Conservation (phyloP, 2,113 vertebrate species). For the Macquaria australasica region DNA sequence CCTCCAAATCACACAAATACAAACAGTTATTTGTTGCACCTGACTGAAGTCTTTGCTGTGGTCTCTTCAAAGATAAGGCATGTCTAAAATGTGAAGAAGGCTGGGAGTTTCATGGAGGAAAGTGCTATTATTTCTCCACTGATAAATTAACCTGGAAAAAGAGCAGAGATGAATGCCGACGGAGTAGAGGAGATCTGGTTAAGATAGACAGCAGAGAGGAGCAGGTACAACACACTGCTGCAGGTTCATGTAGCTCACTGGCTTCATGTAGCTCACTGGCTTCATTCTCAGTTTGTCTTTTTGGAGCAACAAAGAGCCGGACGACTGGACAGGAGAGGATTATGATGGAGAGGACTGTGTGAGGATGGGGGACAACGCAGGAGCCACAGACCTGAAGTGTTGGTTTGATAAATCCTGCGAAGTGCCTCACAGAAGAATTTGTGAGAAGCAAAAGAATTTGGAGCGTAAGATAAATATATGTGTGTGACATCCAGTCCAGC, state of each 20-base stretch:
- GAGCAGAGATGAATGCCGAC: rapidly evolving
- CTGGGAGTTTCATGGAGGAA: conserved; percentile 39
- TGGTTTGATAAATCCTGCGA: conserved; percentile 48
- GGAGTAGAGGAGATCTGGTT: neutral
- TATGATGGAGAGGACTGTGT: conserved; percentile 57
- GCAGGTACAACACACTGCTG: conserved; percentile 58
- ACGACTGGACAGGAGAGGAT: rapidly evolving
- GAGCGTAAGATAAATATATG: too few species aligned
- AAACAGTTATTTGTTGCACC: neutral
- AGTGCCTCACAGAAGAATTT: neutral
- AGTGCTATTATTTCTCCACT: conserved; percentile 55
- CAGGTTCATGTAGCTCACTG: rapidly evolving
- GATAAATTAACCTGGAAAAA: rapidly evolving
- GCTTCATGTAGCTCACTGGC: rapidly evolving
- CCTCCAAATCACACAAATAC: neutral
- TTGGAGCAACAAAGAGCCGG: conserved; percentile 60
- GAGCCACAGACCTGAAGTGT: rapidly evolving
- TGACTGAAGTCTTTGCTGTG: rapidly evolving
- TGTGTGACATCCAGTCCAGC: too few species aligned
- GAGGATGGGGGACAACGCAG: conserved; percentile 23
- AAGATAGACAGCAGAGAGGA: conserved; percentile 49
- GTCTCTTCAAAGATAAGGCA: neutral
- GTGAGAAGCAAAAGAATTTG: conserved; percentile 43
- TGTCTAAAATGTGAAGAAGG: neutral
- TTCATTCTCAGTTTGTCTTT: conserved; percentile 21